A percentile compares a stretch with the other conserved stretches of the same genome.
phyloP scores from a whole-genome alignment of 2,888 invertebrate genomes.

The Stenodema calcarata region DNA sequence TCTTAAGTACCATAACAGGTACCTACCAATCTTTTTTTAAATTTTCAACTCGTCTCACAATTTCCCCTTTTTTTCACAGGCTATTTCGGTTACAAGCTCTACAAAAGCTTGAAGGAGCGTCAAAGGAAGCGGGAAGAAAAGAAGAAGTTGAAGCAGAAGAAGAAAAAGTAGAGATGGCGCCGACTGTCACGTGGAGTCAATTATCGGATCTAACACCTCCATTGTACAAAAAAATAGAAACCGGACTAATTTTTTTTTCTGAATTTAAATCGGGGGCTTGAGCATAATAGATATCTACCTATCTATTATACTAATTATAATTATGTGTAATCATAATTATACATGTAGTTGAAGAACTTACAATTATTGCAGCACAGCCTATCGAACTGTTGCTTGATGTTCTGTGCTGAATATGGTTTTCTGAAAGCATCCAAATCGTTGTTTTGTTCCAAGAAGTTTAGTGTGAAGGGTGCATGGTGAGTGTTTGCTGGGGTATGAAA shows the following conservation, averaged over 20 bases:
- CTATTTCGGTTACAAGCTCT: conserved; percentile 54
- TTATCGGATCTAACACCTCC: not conserved
- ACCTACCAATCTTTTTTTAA: no score
- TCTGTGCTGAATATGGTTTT: no score
- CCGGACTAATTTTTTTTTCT: not conserved
- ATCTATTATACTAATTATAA: no score
- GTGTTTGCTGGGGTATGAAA: no score
- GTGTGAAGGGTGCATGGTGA: no score
- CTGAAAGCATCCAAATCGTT: no score
- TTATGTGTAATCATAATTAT: no score
- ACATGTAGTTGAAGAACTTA: no score
- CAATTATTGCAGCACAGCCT: no score
- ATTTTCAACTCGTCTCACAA: not conserved
- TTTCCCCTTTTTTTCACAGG: conserved; percentile 25
- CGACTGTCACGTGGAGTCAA: not conserved
- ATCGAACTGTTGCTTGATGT: no score
- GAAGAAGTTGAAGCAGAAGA: conserved; percentile 55
- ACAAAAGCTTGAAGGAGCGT: conserved; percentile 53
- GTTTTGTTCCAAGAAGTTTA: no score
- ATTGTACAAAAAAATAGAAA: not conserved
- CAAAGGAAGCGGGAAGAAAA: conserved; percentile 55
- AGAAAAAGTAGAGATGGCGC: conserved; percentile 50
- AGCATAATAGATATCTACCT: not conserved
- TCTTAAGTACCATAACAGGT: no score
- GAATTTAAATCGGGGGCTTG: not conserved